Evolutionary conservation across 1,140 invertebrate genomes (phyloP), one percentile per base, ranked within the genome.

Genomic region (Glossosoma conforme): DNA sequence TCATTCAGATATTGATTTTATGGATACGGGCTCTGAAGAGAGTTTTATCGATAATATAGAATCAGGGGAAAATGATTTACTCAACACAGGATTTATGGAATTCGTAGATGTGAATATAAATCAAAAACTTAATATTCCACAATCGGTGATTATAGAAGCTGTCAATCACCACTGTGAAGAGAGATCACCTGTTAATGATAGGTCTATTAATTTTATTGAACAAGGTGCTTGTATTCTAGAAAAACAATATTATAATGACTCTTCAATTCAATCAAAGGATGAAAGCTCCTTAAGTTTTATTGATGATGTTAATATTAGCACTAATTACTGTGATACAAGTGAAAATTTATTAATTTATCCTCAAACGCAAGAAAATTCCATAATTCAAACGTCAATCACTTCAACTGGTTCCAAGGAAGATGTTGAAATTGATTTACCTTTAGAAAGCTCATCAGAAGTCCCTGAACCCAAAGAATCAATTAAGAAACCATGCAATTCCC

Each of bases 11-110:
- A 83, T 89, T 41, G 85, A 86, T 60, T 89, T 82, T 52, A 86
- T 87, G 83, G 86, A 89, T 58, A 86, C 83, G 0, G 83, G 83
- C 2, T 83, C 80, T 0, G 83, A 79, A 62, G 76, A 73, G 22
- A 83, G 65, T 68, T 75, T 22, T 25, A 67, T 80, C 8, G 80
- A 82, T 33, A 78, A 80, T n/a, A 78, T 78, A 44, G 75, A 77
- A 9, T 70, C 73, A 13, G 64, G 71, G 1, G 43, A 72, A 17
- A 37, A 79, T 6, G 77, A n/a, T n/a, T n/a, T n/a, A n/a, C n/a
- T 76, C 40, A 85, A 86, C 64, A 77, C 79, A 19, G 84, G 84
- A 0, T 86, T 86, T 55, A 68, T 86, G 35, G 77, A 85, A 48
- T 85, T 85, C 59, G 82, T 85, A 0, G 81, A 84, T 49, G 35